Percentiles rank a stretch among this genome's conserved stretches.
These are phyloP conservation scores for Uloborus plumipes DNA, from an alignment of 2,888 invertebrate species.

Conservation along the genomic window DNA sequence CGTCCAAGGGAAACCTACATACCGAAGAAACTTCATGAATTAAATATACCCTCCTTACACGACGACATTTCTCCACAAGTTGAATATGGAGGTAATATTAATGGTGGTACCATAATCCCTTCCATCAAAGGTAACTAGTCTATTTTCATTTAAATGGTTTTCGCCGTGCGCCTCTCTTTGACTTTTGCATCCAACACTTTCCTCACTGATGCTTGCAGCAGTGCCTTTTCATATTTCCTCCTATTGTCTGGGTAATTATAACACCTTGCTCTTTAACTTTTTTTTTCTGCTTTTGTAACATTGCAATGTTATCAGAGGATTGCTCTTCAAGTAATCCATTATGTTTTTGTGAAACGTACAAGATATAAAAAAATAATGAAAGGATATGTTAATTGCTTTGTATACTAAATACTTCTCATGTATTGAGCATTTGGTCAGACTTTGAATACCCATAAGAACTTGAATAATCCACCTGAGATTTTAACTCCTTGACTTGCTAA, in stretches of 20 bases:
- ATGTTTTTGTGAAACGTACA: not conserved
- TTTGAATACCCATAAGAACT: not conserved
- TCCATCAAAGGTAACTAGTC: constrained; percentile 66
- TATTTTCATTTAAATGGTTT: constrained; percentile 20
- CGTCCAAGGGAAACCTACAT: constrained; percentile 92
- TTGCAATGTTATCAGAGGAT: not conserved
- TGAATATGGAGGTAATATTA: constrained; percentile 72
- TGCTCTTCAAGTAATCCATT: too few relatives aligned
- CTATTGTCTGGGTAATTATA: constrained; percentile 24
- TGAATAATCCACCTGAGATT: too few relatives aligned
- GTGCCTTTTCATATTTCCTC: constrained; percentile 11
- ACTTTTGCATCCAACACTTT: constrained; percentile 35
- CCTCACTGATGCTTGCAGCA: constrained; percentile 30
- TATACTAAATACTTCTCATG: not conserved
- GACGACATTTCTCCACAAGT: constrained; percentile 66
- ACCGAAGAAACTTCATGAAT: constrained; percentile 82
- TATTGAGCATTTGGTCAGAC: not conserved
- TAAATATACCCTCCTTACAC: constrained; percentile 68
- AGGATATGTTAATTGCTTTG: too few relatives aligned
- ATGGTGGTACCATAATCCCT: constrained; percentile 77
- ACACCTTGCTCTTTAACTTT: not conserved
- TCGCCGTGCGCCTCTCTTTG: constrained; percentile 18
- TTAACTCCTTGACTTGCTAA: too few relatives aligned
- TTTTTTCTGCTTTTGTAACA: not conserved
- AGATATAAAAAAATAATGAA: too few relatives aligned